Percentiles rank a stretch among this genome's conserved stretches.
phyloP scores from a whole-genome alignment of 1,140 invertebrate genomes.

The Marisa cornuarietis region DNA sequence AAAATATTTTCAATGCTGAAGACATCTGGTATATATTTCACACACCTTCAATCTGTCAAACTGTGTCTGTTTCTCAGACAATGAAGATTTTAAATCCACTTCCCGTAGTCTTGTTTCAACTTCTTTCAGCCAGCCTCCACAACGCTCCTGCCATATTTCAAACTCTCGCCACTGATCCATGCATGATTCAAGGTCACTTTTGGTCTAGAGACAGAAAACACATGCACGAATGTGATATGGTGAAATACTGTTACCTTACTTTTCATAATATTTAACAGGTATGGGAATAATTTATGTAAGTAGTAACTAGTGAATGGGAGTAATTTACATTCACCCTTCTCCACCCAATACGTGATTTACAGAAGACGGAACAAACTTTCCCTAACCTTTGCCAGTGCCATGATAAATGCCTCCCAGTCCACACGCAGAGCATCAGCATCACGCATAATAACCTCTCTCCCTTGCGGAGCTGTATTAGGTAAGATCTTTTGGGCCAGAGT shows the following conservation, averaged over 20 bases:
- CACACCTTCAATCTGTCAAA: conserved; percentile 77
- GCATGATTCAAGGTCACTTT: conserved; percentile 79
- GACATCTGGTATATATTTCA: neutral
- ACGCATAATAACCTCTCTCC: conserved; percentile 82
- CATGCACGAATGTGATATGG: too few relatives aligned
- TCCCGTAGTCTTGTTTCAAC: conserved; percentile 88
- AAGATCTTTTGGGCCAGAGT: conserved; percentile 88
- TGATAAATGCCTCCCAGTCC: conserved; percentile 59
- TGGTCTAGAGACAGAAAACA: conserved; percentile 43
- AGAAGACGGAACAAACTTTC: neutral
- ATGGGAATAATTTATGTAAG: too few relatives aligned
- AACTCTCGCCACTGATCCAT: conserved; percentile 82
- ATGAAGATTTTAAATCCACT: conserved; percentile 85
- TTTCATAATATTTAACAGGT: too few relatives aligned
- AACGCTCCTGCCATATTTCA: conserved; percentile 86
- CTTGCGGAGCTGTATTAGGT: conserved; percentile 84
- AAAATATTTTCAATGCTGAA: neutral
- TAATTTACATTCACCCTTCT: too few relatives aligned
- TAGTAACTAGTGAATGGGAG: too few relatives aligned
- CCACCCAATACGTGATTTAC: too few relatives aligned
- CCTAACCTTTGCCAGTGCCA: conserved; percentile 54
- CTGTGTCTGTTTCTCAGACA: conserved; percentile 85
- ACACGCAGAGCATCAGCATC: conserved; percentile 58
- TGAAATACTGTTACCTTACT: too few relatives aligned
- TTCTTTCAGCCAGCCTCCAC: conserved; percentile 87